These are phyloP conservation scores for Agrotis puta DNA, from an alignment of 2,888 invertebrate genomes.

Conservation along the genomic window DNA sequence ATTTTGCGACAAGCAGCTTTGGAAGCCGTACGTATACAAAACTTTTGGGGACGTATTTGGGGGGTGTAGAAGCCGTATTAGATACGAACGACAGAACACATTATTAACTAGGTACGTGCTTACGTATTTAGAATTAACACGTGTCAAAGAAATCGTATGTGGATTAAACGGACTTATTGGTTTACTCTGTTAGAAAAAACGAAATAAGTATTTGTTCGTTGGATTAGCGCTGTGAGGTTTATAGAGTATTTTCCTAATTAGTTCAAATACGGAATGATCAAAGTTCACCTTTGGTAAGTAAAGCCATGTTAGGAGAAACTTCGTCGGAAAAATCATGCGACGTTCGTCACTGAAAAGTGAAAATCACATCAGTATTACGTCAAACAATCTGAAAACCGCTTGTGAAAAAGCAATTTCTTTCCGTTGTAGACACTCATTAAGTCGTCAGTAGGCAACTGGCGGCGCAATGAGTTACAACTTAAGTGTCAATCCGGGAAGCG, in stretches of 20 bases:
- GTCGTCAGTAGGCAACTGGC: constrained; percentile 64
- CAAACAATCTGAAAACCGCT: constrained; percentile 35
- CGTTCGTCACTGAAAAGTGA: constrained; percentile 13
- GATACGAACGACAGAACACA: constrained; percentile 72
- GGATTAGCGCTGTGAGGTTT: constrained; percentile 1
- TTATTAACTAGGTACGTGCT: constrained; percentile 71
- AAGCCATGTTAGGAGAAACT: background rate
- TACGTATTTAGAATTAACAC: constrained; percentile 72
- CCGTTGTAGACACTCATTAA: constrained; percentile 75
- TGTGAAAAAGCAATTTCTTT: constrained; percentile 64
- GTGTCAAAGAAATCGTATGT: constrained; percentile 68
- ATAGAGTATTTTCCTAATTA: background rate
- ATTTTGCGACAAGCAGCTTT: constrained; percentile 82
- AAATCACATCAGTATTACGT: constrained; percentile 24
- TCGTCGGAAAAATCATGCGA: background rate
- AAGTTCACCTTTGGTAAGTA: background rate
- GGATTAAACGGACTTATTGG: constrained; percentile 52
- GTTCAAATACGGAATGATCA: background rate
- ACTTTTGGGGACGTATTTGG: constrained; percentile 80
- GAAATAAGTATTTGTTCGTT: constrained; percentile 1
- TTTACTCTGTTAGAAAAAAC: constrained; percentile 23
- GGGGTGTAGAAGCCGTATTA: constrained; percentile 81
- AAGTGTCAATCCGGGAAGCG: constrained; percentile 85
- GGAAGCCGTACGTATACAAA: constrained; percentile 81
- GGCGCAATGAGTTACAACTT: constrained; percentile 81